Evolutionary conservation across 2,797 vertebrate species (phyloP).

Genomic region (Silurus aristotelis): DNA sequence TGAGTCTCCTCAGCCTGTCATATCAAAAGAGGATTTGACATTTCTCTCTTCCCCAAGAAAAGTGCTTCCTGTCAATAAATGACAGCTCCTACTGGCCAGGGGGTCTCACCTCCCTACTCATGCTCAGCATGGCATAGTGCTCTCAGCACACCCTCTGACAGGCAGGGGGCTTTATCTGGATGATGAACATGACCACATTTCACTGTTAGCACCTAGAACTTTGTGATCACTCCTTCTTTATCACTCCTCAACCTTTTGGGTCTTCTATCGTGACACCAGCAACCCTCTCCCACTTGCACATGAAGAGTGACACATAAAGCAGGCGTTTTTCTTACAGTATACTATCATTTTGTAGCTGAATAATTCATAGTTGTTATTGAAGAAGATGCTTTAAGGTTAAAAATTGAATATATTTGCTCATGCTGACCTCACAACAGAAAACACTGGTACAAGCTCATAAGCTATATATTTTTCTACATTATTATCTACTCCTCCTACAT

Average conservation of each 20-base stretch:
- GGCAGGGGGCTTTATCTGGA: slow-evolving; percentile 12
- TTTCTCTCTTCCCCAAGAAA: slow-evolving; percentile 37
- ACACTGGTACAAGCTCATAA: not conserved
- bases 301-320: not conserved
- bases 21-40: slow-evolving; percentile 39
- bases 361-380: not conserved
- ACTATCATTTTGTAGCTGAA: not conserved
- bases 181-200: slow-evolving; percentile 26
- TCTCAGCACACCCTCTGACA: slow-evolving; percentile 24
- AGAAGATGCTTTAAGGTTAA: not conserved
- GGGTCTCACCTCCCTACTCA: slow-evolving; percentile 39
- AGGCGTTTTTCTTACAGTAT: not conserved
- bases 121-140: slow-evolving; percentile 21
- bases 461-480: not conserved
- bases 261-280: slow-evolving; percentile 42
- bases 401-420: not conserved
- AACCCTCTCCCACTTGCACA: slow-evolving; percentile 27
- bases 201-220: slow-evolving; percentile 28
- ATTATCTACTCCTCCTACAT: not conserved
- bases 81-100: slow-evolving; percentile 30
- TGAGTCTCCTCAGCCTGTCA: slow-evolving; percentile 35
- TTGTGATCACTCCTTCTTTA: slow-evolving; percentile 30
- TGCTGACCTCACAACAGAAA: not conserved
- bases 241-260: slow-evolving; percentile 21
- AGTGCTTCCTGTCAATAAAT: slow-evolving; percentile 25